Percentiles rank a stretch among this genome's conserved stretches.
Evolutionary conservation across 2,888 invertebrate genomes (phyloP).

Genomic region (Lobophora halterata): DNA sequence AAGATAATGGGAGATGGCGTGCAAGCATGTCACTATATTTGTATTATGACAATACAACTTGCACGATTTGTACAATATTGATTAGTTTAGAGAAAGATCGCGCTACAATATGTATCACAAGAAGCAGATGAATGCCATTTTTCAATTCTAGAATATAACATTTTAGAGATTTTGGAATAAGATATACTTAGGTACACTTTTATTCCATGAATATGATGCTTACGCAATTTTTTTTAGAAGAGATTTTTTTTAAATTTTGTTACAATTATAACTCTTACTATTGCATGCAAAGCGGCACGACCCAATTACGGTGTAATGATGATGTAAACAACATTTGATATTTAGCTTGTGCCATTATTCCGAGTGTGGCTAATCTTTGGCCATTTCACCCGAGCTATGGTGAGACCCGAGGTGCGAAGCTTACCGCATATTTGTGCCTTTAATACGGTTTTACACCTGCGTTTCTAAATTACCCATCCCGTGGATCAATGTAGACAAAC

Average conservation of each 20-base stretch:
- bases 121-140: too few species aligned
- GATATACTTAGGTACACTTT: too few species aligned
- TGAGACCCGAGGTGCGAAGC: slow-evolving; percentile 29
- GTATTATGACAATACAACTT: slow-evolving; percentile 12
- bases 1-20: slow-evolving; percentile 12
- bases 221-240: slow-evolving; percentile 5
- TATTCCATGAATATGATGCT: too few species aligned
- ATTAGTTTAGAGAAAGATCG: too few species aligned
- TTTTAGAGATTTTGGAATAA: too few species aligned
- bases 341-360: slow-evolving; percentile 61
- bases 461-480: slow-evolving; percentile 61
- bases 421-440: slow-evolving; percentile 73
- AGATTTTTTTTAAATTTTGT: slow-evolving; percentile 6
- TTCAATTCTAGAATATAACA: too few species aligned
- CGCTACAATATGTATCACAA: too few species aligned
- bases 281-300: slow-evolving; percentile 31
- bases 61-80: too few species aligned
- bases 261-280: slow-evolving; percentile 16
- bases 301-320: slow-evolving; percentile 34
- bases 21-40: slow-evolving; percentile 15
- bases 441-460: slow-evolving; percentile 77
- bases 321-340: slow-evolving; percentile 51
- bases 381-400: slow-evolving; percentile 63
- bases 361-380: slow-evolving; percentile 70
- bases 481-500: slow-evolving; percentile 20